Base-by-base conservation (phyloP, 2,888 invertebrate species). In the Ophioninae sp. region DNA sequence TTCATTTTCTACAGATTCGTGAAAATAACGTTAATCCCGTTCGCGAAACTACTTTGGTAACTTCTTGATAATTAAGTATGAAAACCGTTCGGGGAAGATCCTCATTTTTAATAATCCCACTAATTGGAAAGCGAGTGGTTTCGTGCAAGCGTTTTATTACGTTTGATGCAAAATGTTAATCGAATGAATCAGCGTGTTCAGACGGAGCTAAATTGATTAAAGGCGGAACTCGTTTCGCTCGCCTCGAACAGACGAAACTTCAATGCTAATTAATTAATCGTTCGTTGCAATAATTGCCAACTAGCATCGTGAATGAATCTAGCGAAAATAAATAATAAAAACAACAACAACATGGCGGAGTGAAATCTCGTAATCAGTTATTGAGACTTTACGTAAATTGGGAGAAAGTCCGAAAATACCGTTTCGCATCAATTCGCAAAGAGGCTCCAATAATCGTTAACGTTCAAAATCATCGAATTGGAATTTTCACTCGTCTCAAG, bases 381-480 rank as follows among this genome's bases (percentile, higher is more conserved):
- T 23, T 59, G 20, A 3, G 13, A 20, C 39, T 39, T 6, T 57
- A 70, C 57, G 70, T 39, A 39, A 70, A 70, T 70, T 10, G 21
- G 57, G 57, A 57, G 70, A 70, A 70, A 70, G 70, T 20, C 30
- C 30, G 57, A n/a, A n/a, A 57, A 70, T 70, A 39, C 37, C 20
- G 70, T 13, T 50, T 17, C 13, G 10, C 57, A 39, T 30, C 37
- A 57, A 20, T 56, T n/a, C n/a, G 30, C 37, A 8, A 56, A 70
- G 39, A 39, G 57, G 20, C 37, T 59, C 6, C 37, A n/a, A 70
- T 39, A 57, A 57, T 70, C 37, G 70, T 37, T 39, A 70, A 70
- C 57, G 57, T 37, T 59, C 70, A 70, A 70, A 57, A 57, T 37
- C 59, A 37, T 70, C 17, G 70, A 30, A 57, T 57, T 59, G 37